Conservation (phyloP, 2,113 vertebrate species). For the Gasterosteus aculeatus region DNA sequence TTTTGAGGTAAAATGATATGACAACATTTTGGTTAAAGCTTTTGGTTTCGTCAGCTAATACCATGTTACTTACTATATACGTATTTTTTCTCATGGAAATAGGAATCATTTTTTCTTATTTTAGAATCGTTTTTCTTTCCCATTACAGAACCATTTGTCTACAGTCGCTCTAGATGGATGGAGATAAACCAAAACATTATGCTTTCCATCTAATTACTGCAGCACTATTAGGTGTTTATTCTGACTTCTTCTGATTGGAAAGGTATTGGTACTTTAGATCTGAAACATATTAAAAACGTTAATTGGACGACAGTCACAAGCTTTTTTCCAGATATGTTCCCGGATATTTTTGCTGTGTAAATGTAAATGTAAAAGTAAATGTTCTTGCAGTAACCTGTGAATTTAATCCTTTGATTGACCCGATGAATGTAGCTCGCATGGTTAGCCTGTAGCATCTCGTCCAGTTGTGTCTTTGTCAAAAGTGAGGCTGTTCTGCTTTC, state of each 20-base stretch:
- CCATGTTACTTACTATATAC: not conserved
- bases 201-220: not conserved
- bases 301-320: not conserved
- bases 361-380: not conserved
- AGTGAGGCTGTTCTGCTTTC: slow-evolving; percentile 19
- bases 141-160: too few relatives aligned
- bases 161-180: too few relatives aligned
- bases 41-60: not conserved
- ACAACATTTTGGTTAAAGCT: not conserved
- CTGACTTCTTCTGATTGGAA: not conserved
- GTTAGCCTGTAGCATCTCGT: not conserved
- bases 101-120: not conserved
- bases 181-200: not conserved
- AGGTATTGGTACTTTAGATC: not conserved
- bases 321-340: not conserved
- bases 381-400: not conserved
- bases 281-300: not conserved
- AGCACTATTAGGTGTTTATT: not conserved
- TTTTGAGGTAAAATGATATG: slow-evolving; percentile 15
- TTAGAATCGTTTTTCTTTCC: too few relatives aligned
- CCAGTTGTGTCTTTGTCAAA: not conserved
- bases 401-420: not conserved
- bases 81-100: too few relatives aligned
- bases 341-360: not conserved
- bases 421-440: not conserved